These are phyloP conservation scores for Trichacis sp. DNA, from an alignment of 2,888 invertebrate species.

Conservation along the genomic window DNA sequence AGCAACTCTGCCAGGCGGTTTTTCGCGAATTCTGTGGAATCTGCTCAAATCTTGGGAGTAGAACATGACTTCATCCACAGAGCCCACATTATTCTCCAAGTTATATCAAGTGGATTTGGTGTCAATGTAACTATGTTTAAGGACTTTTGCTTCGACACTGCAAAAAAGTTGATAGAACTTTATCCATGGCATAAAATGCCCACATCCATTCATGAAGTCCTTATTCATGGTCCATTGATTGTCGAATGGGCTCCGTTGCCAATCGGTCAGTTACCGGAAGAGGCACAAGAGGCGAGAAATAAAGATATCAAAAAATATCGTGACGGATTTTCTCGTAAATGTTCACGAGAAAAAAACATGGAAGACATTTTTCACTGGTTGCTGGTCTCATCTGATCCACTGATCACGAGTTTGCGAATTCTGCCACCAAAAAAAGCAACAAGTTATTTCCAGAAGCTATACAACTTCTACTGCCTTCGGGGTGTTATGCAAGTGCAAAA, in stretches of 20 bases:
- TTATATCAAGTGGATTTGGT: background rate
- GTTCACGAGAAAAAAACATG: too few relatives aligned
- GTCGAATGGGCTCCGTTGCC: background rate
- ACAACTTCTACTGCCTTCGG: too few relatives aligned
- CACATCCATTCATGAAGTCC: background rate
- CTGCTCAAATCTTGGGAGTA: conserved; percentile 15
- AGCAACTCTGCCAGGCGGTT: conserved; percentile 29
- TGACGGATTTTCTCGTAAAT: too few relatives aligned
- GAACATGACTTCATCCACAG: conserved; percentile 17
- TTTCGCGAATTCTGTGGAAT: conserved; percentile 16
- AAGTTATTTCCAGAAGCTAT: too few relatives aligned
- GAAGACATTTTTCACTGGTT: too few relatives aligned
- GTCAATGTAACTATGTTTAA: background rate
- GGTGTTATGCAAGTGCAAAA: too few relatives aligned
- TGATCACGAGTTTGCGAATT: too few relatives aligned
- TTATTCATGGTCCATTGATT: conserved; percentile 7
- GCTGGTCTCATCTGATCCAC: too few relatives aligned
- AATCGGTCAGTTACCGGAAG: background rate
- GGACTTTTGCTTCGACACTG: background rate
- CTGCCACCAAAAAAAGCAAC: too few relatives aligned
- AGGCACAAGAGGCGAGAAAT: background rate
- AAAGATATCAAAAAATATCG: background rate
- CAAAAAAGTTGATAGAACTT: background rate
- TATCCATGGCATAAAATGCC: conserved; percentile 16
- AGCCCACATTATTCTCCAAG: too few relatives aligned